Base-by-base conservation (phyloP, 2,113 vertebrate species). In the Microtus richardsoni region DNA sequence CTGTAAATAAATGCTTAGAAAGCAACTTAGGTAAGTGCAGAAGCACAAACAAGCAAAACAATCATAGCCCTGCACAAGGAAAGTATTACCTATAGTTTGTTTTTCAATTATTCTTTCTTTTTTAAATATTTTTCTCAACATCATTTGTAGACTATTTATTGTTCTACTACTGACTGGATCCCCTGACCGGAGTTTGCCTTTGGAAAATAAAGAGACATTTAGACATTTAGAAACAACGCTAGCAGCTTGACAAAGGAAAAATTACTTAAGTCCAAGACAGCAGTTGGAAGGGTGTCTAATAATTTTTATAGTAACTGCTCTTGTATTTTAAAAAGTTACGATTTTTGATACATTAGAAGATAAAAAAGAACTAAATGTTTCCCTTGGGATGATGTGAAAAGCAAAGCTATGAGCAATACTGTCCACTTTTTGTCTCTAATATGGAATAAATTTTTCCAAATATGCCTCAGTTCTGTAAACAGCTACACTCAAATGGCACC, bases 381-480 rank as follows among this genome's bases (percentile, higher is more conserved):
- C 11, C 1, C 13, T 75, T 5, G 22, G 4, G 14, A 14, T 28
- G 47, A n/a, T 78, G 78, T 75, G 26, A 94, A 41, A 95, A 92
- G 30, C 22, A 41, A 21, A 66, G 0, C 80, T 28, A 1, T 10
- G 44, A 49, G 4, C 1, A 0, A 24, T 1, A 0, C 7, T 91
- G 49, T 11, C 17, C 6, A 47, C 3, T 0, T 62, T 93, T 8
- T 4, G 41, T 78, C 89, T 95, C 60, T 60, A 13, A 14, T n/a
- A 12, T 73, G 10, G 14, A 64, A 73, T 49, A 91, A 14, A 71
- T 9, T 70, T 82, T 73, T 41, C 3, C 24, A 91, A 41, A 11
- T 62, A 92, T 86, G 10, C 14, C 62, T 93, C 17, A 41, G 11
- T n/a, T 17, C 0, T 52, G 8, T 75, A 2, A 52, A 70, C 10